Conservation (phyloP, 2,113 vertebrate genomes). For the Myotis davidii region DNA sequence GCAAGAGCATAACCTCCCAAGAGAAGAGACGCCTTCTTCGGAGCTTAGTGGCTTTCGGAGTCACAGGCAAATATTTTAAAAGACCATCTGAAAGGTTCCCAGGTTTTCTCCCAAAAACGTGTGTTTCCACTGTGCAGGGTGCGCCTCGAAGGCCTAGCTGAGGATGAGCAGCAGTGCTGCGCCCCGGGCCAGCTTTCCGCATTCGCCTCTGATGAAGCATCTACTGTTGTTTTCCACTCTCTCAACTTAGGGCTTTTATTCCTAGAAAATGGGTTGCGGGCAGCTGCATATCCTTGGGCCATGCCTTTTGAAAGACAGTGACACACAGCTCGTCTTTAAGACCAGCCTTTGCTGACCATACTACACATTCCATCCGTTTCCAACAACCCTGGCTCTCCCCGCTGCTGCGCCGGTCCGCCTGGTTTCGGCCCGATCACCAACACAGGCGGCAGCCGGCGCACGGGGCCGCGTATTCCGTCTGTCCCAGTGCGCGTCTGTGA, state of each 20-base stretch:
- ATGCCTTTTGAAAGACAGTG: slow-evolving; percentile 24
- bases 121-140: slow-evolving; percentile 56
- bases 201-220: slow-evolving; percentile 64
- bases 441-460: not conserved
- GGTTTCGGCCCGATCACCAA: not conserved
- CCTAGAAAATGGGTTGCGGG: slow-evolving; percentile 63
- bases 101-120: slow-evolving; percentile 67
- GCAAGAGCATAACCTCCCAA: slow-evolving; percentile 76
- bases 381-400: not conserved
- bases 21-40: slow-evolving; percentile 77
- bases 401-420: no score
- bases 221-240: slow-evolving; percentile 61
- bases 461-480: not conserved
- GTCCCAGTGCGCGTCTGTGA: not conserved
- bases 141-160: slow-evolving; percentile 50
- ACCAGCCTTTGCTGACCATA: not conserved
- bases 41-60: slow-evolving; percentile 54
- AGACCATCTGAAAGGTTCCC: slow-evolving; percentile 79
- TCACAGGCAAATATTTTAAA: slow-evolving; percentile 75
- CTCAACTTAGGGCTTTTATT: slow-evolving; percentile 56
- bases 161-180: slow-evolving; percentile 49
- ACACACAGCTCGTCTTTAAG: slow-evolving; percentile 6
- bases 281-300: not conserved
- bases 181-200: slow-evolving; percentile 55
- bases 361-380: slow-evolving; percentile 1